These are phyloP conservation scores for Zeugodacus cucurbitae DNA, from an alignment of 1,140 invertebrate genomes.

Conservation along the genomic window DNA sequence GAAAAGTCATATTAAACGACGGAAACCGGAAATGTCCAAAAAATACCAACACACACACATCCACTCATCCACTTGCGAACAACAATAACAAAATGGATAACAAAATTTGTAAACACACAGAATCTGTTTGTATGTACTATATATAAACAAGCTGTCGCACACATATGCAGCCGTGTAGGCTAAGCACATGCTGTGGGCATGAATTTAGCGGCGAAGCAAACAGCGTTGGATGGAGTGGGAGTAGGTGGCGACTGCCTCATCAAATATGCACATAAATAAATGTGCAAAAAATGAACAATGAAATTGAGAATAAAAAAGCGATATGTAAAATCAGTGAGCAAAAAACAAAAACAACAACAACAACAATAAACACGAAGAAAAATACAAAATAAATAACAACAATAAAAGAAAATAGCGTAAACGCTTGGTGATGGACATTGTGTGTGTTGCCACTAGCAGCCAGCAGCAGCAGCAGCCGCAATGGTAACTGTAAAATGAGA, in stretches of 20 bases:
- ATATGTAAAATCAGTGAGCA: slow-evolving; percentile 31
- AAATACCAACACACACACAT: background rate
- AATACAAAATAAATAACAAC: background rate
- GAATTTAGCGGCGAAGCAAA: background rate
- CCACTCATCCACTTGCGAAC: background rate
- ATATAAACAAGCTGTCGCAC: background rate
- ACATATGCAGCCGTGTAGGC: background rate
- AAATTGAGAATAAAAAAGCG: background rate
- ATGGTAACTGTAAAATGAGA: background rate
- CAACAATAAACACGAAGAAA: background rate
- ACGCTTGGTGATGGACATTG: background rate
- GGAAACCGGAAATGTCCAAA: slow-evolving; percentile 13
- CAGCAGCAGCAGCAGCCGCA: background rate
- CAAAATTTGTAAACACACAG: background rate
- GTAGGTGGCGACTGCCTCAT: background rate
- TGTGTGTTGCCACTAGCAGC: background rate
- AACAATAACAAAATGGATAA: background rate
- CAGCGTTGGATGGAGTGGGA: background rate
- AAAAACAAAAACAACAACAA: slow-evolving; percentile 20
- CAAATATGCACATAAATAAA: slow-evolving; percentile 38
- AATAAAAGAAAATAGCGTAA: background rate
- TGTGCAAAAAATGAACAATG: slow-evolving; percentile 17
- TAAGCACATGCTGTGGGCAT: background rate
- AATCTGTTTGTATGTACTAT: background rate
- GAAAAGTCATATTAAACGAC: slow-evolving; percentile 16